phyloP scores from a whole-genome alignment of 2,888 invertebrate species.

The Drosophila demipolita region DNA sequence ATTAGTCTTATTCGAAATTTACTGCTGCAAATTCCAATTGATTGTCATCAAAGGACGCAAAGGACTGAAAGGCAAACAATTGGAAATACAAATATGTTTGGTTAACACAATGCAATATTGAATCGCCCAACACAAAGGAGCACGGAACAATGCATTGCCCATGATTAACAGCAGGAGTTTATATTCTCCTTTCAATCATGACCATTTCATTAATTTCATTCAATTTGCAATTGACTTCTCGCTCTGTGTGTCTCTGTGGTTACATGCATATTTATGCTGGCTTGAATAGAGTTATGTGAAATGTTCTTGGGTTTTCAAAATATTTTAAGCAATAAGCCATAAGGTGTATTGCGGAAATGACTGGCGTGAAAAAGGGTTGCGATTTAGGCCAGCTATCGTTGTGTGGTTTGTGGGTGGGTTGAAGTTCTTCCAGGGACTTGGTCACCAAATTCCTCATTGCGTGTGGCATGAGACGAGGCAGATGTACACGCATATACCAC shows the following conservation, averaged over 20 bases:
- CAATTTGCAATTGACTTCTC: neutral
- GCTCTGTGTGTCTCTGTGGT: too few relatives aligned
- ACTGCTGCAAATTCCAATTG: neutral
- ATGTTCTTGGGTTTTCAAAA: neutral
- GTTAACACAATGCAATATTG: neutral
- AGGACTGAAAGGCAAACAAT: neutral
- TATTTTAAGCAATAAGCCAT: neutral
- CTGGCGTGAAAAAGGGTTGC: neutral
- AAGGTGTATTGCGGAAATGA: neutral
- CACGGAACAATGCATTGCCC: neutral
- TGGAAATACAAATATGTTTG: neutral
- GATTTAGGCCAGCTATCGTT: conserved; percentile 4
- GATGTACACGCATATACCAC: conserved; percentile 1
- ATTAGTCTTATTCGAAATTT: neutral
- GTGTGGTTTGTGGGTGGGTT: neutral
- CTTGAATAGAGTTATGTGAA: too few relatives aligned
- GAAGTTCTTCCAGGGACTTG: conserved; percentile 15
- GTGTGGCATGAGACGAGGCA: neutral
- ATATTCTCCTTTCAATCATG: neutral
- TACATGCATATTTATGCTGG: too few relatives aligned
- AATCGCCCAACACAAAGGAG: neutral
- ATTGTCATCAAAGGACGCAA: neutral
- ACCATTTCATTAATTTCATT: neutral
- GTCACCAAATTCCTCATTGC: conserved; percentile 2
- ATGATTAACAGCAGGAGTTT: neutral